Percentiles rank a stretch among this genome's conserved stretches.
Conservation (phyloP, 2,888 invertebrate genomes). For the Colostygia pectinataria region DNA sequence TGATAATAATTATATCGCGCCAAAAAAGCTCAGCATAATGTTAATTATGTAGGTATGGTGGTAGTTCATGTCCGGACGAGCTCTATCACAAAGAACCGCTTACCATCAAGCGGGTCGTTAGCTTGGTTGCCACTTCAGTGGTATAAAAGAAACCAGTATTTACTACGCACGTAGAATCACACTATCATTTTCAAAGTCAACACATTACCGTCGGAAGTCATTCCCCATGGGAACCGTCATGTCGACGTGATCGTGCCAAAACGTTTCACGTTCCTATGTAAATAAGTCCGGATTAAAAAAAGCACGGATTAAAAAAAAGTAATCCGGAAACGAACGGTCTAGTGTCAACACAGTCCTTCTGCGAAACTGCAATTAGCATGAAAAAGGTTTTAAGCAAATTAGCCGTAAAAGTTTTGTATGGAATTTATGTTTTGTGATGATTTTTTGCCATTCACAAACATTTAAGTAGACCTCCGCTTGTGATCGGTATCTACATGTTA, state of each 20-base stretch:
- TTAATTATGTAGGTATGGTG: too few species aligned
- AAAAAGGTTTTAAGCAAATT: conserved; percentile 39
- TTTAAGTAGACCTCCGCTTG: conserved; percentile 8
- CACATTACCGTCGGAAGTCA: conserved; percentile 43
- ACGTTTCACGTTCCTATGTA: conserved; percentile 49
- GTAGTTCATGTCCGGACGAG: too few species aligned
- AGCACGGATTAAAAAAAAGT: conserved; percentile 24
- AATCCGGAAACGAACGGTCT: conserved; percentile 61
- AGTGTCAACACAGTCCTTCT: conserved; percentile 69
- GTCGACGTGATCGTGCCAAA: conserved; percentile 52
- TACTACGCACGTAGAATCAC: conserved; percentile 10
- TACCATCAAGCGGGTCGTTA: too few species aligned
- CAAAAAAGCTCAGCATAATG: too few species aligned
- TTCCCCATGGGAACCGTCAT: conserved; percentile 46
- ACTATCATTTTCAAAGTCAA: conserved; percentile 25
- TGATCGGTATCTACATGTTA: too few species aligned
- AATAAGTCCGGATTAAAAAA: conserved; percentile 54
- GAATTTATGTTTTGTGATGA: conserved; percentile 15
- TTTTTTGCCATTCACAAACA: conserved; percentile 4
- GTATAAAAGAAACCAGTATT: conserved; percentile 4
- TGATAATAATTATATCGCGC: too few species aligned
- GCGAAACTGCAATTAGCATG: conserved; percentile 63
- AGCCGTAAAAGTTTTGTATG: conserved; percentile 30
- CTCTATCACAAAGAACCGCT: too few species aligned
- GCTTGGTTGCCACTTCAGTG: too few species aligned